Percentiles rank a stretch among this genome's conserved stretches.
Conservation (phyloP, 2,797 vertebrate species). For the Mus spretus region DNA sequence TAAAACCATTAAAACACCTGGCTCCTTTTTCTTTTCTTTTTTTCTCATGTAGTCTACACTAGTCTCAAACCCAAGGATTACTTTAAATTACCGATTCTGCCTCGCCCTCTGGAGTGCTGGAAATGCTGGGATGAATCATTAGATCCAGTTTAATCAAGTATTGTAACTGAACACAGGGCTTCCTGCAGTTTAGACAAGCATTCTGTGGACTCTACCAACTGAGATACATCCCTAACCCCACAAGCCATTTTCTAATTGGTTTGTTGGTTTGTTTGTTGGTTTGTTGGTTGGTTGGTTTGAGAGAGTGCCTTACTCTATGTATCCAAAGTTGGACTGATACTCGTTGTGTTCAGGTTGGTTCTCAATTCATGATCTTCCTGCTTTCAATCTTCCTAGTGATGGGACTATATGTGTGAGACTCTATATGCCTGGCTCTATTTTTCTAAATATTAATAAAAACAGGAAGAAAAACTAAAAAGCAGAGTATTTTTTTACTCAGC, state of each 20-base stretch:
- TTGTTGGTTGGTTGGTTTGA: not conserved
- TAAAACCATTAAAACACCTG: not conserved
- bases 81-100: not conserved
- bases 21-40: not conserved
- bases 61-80: not conserved
- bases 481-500: not conserved
- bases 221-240: not conserved
- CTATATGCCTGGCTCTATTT: not conserved
- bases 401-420: not conserved
- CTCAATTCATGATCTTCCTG: not conserved
- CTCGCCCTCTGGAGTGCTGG: no score
- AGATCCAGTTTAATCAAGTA: not conserved
- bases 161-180: not conserved
- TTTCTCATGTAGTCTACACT: not conserved
- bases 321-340: not conserved
- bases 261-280: not conserved
- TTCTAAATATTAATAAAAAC: conserved; percentile 9
- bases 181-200: not conserved
- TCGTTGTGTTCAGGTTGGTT: not conserved
- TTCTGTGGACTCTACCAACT: not conserved
- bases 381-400: not conserved
- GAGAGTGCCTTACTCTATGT: not conserved
- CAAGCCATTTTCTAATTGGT: not conserved
- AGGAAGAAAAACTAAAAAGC: conserved; percentile 32
- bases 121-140: not conserved